Evolutionary conservation across 30 jellyfish, hydroid and myxozoan species (phyloP).

Genomic region (Mastigias papua): DNA sequence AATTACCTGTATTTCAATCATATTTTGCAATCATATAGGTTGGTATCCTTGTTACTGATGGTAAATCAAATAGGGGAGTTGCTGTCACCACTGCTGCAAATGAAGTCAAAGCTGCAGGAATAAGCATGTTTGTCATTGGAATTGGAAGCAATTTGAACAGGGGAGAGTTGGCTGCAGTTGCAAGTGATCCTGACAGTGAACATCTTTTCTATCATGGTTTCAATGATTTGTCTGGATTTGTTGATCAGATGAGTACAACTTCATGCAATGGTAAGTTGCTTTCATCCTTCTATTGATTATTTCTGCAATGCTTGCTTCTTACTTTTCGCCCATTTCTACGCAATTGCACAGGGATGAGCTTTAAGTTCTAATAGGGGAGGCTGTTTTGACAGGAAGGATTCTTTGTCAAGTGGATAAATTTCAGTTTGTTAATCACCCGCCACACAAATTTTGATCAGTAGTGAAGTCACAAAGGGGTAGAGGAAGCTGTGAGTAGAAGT

Average conservation of each 20-base stretch:
- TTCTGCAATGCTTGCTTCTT: too few species aligned
- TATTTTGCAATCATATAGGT: slow-evolving; percentile 52
- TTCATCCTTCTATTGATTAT: too few species aligned
- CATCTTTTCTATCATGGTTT: slow-evolving; percentile 80
- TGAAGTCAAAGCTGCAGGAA: slow-evolving; percentile 81
- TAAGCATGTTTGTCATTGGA: slow-evolving; percentile 96
- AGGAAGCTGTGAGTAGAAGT: too few species aligned
- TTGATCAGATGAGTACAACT: slow-evolving; percentile 93
- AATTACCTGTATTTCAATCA: too few species aligned
- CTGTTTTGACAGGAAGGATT: too few species aligned
- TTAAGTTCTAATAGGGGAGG: too few species aligned
- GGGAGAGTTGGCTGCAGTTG: slow-evolving; percentile 79
- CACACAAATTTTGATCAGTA: too few species aligned
- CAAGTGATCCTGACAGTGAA: slow-evolving; percentile 84
- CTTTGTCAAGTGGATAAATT: too few species aligned
- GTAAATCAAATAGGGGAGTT: slow-evolving; percentile 77
- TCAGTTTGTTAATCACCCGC: too few species aligned
- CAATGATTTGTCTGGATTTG: slow-evolving; percentile 87
- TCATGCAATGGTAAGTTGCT: slow-evolving; percentile 90
- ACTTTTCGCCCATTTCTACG: too few species aligned
- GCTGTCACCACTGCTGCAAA: slow-evolving; percentile 79
- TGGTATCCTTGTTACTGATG: slow-evolving; percentile 95
- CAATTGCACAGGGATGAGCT: too few species aligned
- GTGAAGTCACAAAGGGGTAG: too few species aligned
- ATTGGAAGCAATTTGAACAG: slow-evolving; percentile 70